Evolutionary conservation across 2,797 vertebrate genomes (phyloP).

Genomic region (Anguilla pacifica): DNA sequence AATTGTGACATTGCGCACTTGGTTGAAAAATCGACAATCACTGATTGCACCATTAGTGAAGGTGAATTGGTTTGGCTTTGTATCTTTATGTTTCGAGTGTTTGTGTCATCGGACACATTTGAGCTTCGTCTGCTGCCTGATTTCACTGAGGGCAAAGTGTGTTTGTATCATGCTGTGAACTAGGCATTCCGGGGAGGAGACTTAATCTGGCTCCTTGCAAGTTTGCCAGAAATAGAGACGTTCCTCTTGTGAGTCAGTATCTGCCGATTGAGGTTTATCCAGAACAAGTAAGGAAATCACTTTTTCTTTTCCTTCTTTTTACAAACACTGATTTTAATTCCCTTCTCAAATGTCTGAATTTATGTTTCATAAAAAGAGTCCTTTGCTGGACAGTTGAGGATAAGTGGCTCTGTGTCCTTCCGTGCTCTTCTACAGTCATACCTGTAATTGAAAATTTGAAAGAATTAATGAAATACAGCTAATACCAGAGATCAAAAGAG

Average conservation of each 20-base stretch:
- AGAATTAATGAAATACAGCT: conserved; percentile 63
- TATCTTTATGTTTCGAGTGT: not conserved
- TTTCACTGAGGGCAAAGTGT: conserved; percentile 7
- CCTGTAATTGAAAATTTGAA: conserved; percentile 64
- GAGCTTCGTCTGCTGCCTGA: not conserved
- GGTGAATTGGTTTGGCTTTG: not conserved
- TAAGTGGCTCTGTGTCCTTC: conserved; percentile 37
- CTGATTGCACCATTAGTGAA: not conserved
- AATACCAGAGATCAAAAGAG: conserved; percentile 61
- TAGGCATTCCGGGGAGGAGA: not conserved
- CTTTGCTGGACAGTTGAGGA: conserved; percentile 28
- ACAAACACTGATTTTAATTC: conserved; percentile 2
- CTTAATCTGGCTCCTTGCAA: conserved; percentile 3
- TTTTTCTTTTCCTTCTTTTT: conserved; percentile 24
- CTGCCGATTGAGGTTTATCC: conserved; percentile 4
- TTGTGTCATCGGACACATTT: conserved; percentile 7
- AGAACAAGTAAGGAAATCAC: not conserved
- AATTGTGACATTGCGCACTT: not conserved
- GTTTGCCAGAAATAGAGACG: not conserved
- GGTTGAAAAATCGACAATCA: not conserved
- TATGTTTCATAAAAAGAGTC: conserved; percentile 31
- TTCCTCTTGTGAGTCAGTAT: conserved; percentile 2
- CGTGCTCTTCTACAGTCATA: conserved; percentile 44
- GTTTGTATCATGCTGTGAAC: conserved; percentile 16
- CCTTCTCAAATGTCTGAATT: conserved; percentile 9